A percentile compares a stretch with the other conserved stretches of the same genome.
phyloP scores from a whole-genome alignment of 2,888 invertebrate genomes.

The Helleia helle region DNA sequence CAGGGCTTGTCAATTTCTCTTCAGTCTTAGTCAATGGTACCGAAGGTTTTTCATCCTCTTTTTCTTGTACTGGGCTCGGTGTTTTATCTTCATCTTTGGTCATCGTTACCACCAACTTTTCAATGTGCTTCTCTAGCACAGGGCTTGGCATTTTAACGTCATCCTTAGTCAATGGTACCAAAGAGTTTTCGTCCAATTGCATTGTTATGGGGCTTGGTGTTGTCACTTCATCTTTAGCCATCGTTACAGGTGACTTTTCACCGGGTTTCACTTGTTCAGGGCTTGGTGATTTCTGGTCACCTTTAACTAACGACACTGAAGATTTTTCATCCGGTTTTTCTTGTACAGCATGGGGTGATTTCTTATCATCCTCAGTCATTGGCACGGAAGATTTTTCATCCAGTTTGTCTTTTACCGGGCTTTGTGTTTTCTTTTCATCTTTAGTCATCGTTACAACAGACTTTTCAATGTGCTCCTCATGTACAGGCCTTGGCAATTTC shows the following conservation, averaged over 20 bases:
- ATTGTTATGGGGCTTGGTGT: neutral
- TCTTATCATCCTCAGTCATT: too few species aligned
- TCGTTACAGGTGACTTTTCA: too few species aligned
- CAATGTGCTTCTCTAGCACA: neutral
- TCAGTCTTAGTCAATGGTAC: too few species aligned
- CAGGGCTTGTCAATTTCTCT: too few species aligned
- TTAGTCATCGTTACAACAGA: neutral
- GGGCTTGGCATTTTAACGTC: conserved; percentile 15
- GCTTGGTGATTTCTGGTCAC: conserved; percentile 7
- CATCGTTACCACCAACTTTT: neutral
- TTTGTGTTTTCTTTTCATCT: conserved; percentile 6
- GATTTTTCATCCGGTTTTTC: neutral
- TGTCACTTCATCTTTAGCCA: neutral
- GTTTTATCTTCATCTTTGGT: conserved; percentile 6
- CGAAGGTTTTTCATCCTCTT: neutral
- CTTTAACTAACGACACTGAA: neutral
- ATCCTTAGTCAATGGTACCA: neutral
- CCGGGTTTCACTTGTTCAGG: neutral
- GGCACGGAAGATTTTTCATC: neutral
- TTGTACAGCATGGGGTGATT: neutral
- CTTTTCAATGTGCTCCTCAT: neutral
- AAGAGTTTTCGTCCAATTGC: neutral
- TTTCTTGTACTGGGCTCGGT: neutral
- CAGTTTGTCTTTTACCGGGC: neutral
- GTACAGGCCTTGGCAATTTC: neutral